phyloP scores from a whole-genome alignment of 2,797 vertebrate species.

The Peromyscus aztecus region DNA sequence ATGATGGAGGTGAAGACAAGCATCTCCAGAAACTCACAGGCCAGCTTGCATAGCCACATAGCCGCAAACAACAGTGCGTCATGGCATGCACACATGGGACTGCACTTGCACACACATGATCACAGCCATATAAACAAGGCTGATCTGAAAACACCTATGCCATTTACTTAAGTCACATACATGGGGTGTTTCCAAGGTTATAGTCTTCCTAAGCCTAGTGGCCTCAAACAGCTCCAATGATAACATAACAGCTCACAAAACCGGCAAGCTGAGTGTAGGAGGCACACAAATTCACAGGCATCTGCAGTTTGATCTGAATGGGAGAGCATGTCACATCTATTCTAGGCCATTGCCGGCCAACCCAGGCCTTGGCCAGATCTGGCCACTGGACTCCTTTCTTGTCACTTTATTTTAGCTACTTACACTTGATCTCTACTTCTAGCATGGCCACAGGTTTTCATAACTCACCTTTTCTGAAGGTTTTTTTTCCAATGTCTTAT shows the following conservation, averaged over 20 bases:
- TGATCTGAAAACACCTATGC: not conserved
- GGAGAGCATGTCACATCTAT: slow-evolving; percentile 13
- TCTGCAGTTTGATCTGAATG: slow-evolving; percentile 25
- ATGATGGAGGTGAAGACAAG: no score
- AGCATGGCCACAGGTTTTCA: not conserved
- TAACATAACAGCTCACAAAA: not conserved
- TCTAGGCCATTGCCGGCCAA: not conserved
- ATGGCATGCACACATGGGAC: no score
- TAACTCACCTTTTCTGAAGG: not conserved
- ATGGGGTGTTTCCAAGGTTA: slow-evolving; percentile 4
- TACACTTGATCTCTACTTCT: slow-evolving; percentile 33
- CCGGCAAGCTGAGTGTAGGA: slow-evolving; percentile 48
- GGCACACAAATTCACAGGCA: not conserved
- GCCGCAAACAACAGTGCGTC: not conserved
- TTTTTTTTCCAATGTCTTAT: slow-evolving; percentile 29
- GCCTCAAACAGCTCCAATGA: not conserved
- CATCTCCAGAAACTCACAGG: not conserved
- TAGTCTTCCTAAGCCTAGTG: slow-evolving; percentile 30
- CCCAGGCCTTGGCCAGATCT: not conserved
- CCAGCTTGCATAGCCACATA: not conserved
- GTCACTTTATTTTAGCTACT: slow-evolving; percentile 50
- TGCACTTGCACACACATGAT: not conserved
- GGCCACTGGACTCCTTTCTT: not conserved
- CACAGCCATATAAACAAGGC: not conserved
- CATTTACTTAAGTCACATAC: not conserved